Percentiles rank a stretch among this genome's conserved stretches.
phyloP scores from a whole-genome alignment of 2,888 invertebrate species.

The Megamerina dolium region DNA sequence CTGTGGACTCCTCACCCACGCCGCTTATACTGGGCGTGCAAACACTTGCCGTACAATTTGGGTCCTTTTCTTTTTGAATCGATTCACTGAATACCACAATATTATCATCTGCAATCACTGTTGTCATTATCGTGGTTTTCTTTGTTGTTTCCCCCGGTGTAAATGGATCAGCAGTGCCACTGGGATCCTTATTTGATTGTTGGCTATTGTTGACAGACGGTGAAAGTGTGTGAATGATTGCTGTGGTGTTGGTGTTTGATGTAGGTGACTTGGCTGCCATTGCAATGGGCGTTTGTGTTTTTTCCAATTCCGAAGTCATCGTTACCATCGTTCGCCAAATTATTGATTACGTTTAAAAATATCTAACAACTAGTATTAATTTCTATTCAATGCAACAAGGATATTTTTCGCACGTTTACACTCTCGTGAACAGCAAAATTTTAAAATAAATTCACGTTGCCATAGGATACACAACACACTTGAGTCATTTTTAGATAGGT shows the following conservation, averaged over 20 bases:
- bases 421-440: too few species aligned
- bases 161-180: neutral
- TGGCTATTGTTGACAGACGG: neutral
- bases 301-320: constrained; percentile 50
- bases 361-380: too few species aligned
- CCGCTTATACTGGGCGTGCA: constrained; percentile 19
- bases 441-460: too few species aligned
- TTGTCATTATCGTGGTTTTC: constrained; percentile 16
- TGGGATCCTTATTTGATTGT: too few species aligned
- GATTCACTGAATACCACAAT: neutral
- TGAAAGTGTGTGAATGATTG: neutral
- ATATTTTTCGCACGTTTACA: too few species aligned
- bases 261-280: constrained; percentile 26
- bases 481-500: constrained; percentile 4
- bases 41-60: neutral
- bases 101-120: constrained; percentile 8
- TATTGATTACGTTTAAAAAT: too few species aligned
- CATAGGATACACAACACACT: constrained; percentile 1
- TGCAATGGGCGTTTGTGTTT: constrained; percentile 37
- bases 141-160: constrained; percentile 7
- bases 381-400: too few species aligned
- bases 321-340: constrained; percentile 47
- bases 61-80: neutral
- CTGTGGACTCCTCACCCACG: constrained; percentile 21
- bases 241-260: constrained; percentile 2